These are phyloP conservation scores for Acrobasis consociella DNA, from an alignment of 2,888 invertebrate species.

Conservation along the genomic window DNA sequence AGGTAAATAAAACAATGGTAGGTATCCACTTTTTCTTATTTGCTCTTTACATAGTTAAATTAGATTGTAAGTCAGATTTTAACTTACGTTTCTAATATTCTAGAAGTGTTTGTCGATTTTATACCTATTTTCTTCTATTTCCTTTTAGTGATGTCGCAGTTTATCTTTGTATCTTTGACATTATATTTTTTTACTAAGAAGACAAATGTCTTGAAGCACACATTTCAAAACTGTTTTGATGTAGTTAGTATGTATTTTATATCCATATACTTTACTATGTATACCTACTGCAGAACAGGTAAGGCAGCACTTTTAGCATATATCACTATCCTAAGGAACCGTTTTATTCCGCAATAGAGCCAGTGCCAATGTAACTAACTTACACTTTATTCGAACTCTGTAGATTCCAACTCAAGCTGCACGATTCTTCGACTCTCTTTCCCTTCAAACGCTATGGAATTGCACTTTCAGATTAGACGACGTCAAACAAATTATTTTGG, in stretches of 20 bases:
- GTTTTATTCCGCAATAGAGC: background rate
- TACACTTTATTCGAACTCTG: background rate
- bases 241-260: too few relatives aligned
- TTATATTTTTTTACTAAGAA: too few relatives aligned
- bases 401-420: too few relatives aligned
- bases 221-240: too few relatives aligned
- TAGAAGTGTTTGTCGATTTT: background rate
- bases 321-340: background rate
- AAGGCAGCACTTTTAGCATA: too few relatives aligned
- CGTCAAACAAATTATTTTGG: background rate
- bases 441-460: background rate
- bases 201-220: too few relatives aligned
- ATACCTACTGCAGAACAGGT: background rate
- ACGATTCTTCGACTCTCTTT: background rate
- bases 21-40: constrained; percentile 13
- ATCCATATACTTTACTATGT: too few relatives aligned
- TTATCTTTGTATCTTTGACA: background rate
- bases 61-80: constrained; percentile 1
- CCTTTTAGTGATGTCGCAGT: background rate
- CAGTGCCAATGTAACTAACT: background rate
- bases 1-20: constrained; percentile 40
- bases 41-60: background rate
- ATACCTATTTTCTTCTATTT: background rate
- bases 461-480: too few relatives aligned
- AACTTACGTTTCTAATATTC: background rate